Conservation (phyloP, 2,797 vertebrate genomes). For the Typhlichthys eigenmanni region DNA sequence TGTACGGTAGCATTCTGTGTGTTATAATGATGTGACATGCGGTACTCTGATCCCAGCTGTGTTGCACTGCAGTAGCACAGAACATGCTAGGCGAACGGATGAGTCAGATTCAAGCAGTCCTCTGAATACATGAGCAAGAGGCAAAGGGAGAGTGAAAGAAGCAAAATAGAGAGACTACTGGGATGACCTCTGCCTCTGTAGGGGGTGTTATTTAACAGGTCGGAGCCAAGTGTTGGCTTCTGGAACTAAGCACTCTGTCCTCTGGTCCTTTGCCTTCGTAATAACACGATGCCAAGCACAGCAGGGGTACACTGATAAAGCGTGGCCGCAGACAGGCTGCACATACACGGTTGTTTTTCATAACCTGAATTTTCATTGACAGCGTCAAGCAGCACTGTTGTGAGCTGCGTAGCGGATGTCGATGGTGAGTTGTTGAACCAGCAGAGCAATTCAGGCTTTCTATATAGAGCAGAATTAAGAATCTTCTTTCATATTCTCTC, state of each 20-base stretch:
- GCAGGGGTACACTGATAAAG: slow-evolving; percentile 36
- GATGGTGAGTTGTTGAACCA: slow-evolving; percentile 32
- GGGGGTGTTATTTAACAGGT: slow-evolving; percentile 66
- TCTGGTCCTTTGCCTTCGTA: slow-evolving; percentile 47
- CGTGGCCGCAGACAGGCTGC: slow-evolving; percentile 25
- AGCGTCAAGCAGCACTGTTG: slow-evolving; percentile 30
- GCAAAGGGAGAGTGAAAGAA: slow-evolving; percentile 9
- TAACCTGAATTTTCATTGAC: slow-evolving; percentile 42
- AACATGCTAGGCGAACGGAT: slow-evolving; percentile 62
- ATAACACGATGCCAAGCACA: slow-evolving; percentile 44
- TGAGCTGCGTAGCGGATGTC: slow-evolving; percentile 29
- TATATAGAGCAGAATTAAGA: slow-evolving; percentile 19
- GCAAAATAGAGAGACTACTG: slow-evolving; percentile 51
- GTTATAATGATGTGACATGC: slow-evolving; percentile 1
- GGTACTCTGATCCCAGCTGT: slow-evolving; percentile 61
- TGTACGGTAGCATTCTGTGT: too few species aligned
- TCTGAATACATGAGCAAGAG: slow-evolving; percentile 39
- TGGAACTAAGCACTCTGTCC: slow-evolving; percentile 61
- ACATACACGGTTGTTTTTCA: slow-evolving; percentile 40
- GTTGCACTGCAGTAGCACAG: slow-evolving; percentile 51
- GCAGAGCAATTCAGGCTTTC: slow-evolving; percentile 24
- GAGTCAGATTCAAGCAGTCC: slow-evolving; percentile 62
- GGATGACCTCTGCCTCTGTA: slow-evolving; percentile 51
- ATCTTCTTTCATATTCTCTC: slow-evolving; percentile 6
- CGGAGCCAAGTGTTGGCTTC: slow-evolving; percentile 65